Percentiles rank a stretch among this genome's conserved stretches.
phyloP scores from a whole-genome alignment of 2,113 vertebrate species.

The Dasypus novemcinctus region DNA sequence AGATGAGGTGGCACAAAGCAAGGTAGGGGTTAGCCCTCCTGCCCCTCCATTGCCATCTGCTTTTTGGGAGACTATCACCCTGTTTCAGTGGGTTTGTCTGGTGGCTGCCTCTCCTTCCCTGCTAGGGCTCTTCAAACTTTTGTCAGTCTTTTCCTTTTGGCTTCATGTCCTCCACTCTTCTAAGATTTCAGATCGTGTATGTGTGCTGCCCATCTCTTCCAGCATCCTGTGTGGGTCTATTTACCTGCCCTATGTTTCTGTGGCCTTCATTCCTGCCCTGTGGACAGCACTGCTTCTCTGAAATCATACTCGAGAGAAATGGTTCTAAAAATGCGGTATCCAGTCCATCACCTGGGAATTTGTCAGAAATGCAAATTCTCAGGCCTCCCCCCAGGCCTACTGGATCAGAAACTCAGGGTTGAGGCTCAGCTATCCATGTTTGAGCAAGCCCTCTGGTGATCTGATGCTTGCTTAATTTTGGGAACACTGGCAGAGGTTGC shows the following conservation, averaged over 20 bases:
- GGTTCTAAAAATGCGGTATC: neutral
- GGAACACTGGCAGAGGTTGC: neutral
- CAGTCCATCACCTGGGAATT: neutral
- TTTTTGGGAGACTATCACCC: neutral
- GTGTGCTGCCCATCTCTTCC: neutral
- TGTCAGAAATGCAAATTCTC: neutral
- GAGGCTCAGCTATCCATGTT: neutral
- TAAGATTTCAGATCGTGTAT: neutral
- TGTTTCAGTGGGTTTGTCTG: neutral
- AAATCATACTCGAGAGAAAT: neutral
- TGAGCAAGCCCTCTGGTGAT: neutral
- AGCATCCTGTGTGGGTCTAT: neutral
- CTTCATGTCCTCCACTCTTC: neutral
- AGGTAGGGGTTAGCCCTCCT: conserved; percentile 77
- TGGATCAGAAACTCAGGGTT: neutral
- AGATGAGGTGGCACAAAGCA: conserved; percentile 91
- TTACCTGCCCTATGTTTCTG: neutral
- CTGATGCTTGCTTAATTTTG: neutral
- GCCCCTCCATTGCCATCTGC: neutral
- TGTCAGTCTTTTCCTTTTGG: neutral
- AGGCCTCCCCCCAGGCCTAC: neutral
- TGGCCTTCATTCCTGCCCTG: neutral
- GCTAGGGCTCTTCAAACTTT: neutral
- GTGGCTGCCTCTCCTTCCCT: neutral
- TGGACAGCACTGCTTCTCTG: neutral